These are phyloP conservation scores for Brachionus plicatilis DNA, from an alignment of 1,140 invertebrate genomes.

Conservation along the genomic window DNA sequence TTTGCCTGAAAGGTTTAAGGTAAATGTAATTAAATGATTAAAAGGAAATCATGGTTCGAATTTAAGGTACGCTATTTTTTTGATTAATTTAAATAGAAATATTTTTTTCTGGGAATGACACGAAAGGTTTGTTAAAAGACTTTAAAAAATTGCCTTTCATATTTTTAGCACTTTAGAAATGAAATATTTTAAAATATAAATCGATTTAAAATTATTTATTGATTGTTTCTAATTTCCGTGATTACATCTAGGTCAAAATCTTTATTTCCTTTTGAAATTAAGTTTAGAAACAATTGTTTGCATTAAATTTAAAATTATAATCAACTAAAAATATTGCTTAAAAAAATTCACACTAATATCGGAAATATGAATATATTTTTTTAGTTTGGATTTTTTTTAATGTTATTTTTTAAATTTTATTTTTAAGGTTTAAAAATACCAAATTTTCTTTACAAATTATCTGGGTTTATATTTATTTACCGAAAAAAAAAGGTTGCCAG, in stretches of 20 bases:
- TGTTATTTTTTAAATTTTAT: too few species aligned
- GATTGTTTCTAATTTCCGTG: neutral
- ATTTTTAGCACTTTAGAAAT: neutral
- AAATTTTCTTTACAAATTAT: too few species aligned
- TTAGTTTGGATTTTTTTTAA: too few species aligned
- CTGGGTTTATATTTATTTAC: too few species aligned
- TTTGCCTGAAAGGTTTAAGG: too few species aligned
- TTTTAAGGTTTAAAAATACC: too few species aligned
- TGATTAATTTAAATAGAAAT: neutral
- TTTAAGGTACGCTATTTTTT: neutral
- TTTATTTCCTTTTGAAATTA: neutral
- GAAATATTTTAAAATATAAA: neutral
- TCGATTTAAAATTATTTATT: neutral
- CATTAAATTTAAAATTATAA: neutral
- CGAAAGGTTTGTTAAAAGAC: neutral
- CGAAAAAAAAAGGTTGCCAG: too few species aligned
- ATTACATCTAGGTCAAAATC: neutral
- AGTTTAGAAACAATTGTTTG: neutral
- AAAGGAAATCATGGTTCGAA: neutral
- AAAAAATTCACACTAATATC: neutral
- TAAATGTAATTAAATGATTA: neutral
- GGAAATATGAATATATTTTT: too few species aligned
- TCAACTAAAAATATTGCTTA: neutral
- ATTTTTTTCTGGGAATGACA: neutral
- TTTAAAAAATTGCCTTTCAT: neutral